A percentile compares a stretch with the other conserved stretches of the same genome.
phyloP scores from a whole-genome alignment of 2,888 invertebrate species.

The Cephus rjabovi region DNA sequence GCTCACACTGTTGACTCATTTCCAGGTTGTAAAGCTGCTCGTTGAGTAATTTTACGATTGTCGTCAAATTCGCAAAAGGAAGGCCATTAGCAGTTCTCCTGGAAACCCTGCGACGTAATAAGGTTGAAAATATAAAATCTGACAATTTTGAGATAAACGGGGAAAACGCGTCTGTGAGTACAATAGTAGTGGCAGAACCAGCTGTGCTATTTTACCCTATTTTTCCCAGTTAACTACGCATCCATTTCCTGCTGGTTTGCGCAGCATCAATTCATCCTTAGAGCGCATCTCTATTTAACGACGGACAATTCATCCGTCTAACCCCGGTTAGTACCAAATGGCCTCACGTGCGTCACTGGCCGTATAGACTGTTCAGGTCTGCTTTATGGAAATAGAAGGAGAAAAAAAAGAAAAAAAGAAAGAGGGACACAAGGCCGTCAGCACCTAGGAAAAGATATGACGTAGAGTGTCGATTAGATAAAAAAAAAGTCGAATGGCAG shows the following conservation, averaged over 20 bases:
- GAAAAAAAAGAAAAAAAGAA: neutral
- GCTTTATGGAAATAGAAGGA: neutral
- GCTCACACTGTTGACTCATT: neutral
- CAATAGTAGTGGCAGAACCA: neutral
- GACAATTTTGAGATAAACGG: neutral
- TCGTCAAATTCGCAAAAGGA: neutral
- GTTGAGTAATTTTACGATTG: neutral
- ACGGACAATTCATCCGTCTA: neutral
- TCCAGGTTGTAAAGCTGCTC: neutral
- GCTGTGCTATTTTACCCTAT: neutral
- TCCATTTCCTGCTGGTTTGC: neutral
- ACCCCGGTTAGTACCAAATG: neutral
- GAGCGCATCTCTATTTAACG: neutral
- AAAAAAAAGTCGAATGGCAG: neutral
- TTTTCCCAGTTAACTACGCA: neutral
- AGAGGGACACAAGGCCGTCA: neutral
- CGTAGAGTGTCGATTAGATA: neutral
- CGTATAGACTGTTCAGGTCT: neutral
- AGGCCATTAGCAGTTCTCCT: neutral
- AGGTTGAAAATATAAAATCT: neutral
- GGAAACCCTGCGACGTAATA: neutral
- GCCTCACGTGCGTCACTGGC: neutral
- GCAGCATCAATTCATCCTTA: neutral
- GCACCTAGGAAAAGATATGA: neutral
- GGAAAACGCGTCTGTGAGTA: neutral